These are phyloP conservation scores for Aleiodes alternator DNA, from an alignment of 2,888 invertebrate genomes.

Conservation along the genomic window DNA sequence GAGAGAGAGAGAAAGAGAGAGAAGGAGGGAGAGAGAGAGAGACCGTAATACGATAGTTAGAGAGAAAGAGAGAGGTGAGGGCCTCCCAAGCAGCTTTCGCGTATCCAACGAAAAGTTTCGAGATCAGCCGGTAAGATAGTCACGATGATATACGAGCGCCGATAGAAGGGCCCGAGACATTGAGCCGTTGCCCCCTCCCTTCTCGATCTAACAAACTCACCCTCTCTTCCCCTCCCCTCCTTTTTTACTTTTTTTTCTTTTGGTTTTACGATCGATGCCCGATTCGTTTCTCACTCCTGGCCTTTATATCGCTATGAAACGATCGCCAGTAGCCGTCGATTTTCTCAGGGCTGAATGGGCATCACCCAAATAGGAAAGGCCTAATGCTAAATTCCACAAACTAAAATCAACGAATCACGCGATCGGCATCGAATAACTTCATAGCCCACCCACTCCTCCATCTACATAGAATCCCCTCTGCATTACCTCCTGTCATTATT, in stretches of 20 bases:
- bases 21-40: constrained; percentile 23
- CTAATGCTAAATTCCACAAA: constrained; percentile 29
- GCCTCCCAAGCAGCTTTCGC: constrained; percentile 44
- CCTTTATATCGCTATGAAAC: constrained; percentile 30
- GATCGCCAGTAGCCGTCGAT: constrained; percentile 45
- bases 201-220: constrained; percentile 29
- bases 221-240: constrained; percentile 45
- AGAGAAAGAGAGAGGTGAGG: constrained; percentile 22
- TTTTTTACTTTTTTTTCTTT: constrained; percentile 34
- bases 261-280: constrained; percentile 41
- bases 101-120: constrained; percentile 51
- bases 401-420: constrained; percentile 41
- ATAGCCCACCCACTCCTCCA: not conserved
- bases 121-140: constrained; percentile 46
- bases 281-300: constrained; percentile 35
- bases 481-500: constrained; percentile 27
- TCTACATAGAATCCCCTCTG: not conserved
- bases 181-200: constrained; percentile 55
- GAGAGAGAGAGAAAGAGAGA: constrained; percentile 48
- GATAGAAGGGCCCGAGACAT: constrained; percentile 71
- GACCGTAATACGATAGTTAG: too few species aligned
- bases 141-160: constrained; percentile 71
- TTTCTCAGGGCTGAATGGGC: constrained; percentile 35
- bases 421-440: constrained; percentile 40
- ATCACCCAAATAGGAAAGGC: not conserved